These are phyloP conservation scores for Hydrocynus forskahlii DNA, from an alignment of 2,797 vertebrate genomes.

Conservation along the genomic window DNA sequence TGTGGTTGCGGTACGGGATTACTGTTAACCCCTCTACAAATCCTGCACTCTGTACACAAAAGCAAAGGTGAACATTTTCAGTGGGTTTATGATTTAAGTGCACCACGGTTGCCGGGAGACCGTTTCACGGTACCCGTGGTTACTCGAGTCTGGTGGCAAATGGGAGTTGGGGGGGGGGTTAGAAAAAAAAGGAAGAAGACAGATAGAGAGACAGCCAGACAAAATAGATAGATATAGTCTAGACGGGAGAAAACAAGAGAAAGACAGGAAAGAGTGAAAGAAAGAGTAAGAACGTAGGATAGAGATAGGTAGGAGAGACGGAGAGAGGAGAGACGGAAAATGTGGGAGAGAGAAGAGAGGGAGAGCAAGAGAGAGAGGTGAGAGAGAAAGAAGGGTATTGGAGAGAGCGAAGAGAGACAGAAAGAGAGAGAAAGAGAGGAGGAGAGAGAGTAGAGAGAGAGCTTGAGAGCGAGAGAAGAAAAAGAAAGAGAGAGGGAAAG, in stretches of 20 bases:
- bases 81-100: constrained; percentile 7
- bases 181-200: too few relatives aligned
- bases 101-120: constrained; percentile 15
- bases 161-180: too few relatives aligned
- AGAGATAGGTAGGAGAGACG: not conserved
- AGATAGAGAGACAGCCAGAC: not conserved
- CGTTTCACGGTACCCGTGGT: constrained; percentile 7
- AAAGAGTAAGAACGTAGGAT: not conserved
- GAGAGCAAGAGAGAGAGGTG: not conserved
- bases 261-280: too few relatives aligned
- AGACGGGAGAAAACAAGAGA: not conserved
- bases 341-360: not conserved
- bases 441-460: too few relatives aligned
- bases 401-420: not conserved
- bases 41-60: not conserved
- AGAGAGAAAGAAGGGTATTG: not conserved
- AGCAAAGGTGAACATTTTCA: not conserved
- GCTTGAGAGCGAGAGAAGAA: not conserved
- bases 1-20: too few relatives aligned
- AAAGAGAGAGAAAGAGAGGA: not conserved
- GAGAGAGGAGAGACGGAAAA: not conserved
- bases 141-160: not conserved
- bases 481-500: not conserved
- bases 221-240: too few relatives aligned
- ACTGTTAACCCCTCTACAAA: not conserved